Base-by-base conservation (phyloP, 2,113 vertebrate genomes). In the Mirza zaza region DNA sequence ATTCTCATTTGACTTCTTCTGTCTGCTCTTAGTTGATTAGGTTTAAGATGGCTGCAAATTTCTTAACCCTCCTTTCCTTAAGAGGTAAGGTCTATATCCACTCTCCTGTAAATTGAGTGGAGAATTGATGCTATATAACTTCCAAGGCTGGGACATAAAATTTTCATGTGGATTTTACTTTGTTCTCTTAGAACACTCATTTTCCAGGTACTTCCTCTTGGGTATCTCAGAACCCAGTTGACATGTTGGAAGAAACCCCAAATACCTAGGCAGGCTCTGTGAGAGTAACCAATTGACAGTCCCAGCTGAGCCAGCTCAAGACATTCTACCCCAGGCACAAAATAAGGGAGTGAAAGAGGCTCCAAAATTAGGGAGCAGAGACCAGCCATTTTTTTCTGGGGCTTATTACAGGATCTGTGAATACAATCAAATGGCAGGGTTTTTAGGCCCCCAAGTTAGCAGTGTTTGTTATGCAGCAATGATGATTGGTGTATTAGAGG, bases 1-100 rank as follows among this genome's bases (percentile, higher is more conserved):
- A 71, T 77, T 73, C 15, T 11, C 5, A 34, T 61, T 77, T 73
- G 15, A 25, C 39, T 86, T 50, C 27, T 94, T 77, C 3, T 39
- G 21, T 29, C 15, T 39, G 8, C 11, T 71, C 59, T 36, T 15
- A 17, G 32, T 50, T 80, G 55, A 73, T 11, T 81, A 45, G 34
- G 80, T 67, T 80, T 81, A 84, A 57, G 39, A 67, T 39, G 6
- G 34, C 39, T 80, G 48, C n/a, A 55, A 70, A 89, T 57, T 73
- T 18, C 11, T 67, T 57, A 39, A 23, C 34, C 23, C 52, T 55
- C 13, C 20, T 85, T 73, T 36, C 39, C 11, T 17, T 39, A 11
- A 89, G 34, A 50, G 13, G 13, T 59, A 13, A 36, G n/a, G 2
- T 73, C 63, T 71, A 42, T 57, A n/a, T 71, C 34, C 4, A 5